phyloP scores from a whole-genome alignment of 1,140 invertebrate species.

The Drosophila guanche region DNA sequence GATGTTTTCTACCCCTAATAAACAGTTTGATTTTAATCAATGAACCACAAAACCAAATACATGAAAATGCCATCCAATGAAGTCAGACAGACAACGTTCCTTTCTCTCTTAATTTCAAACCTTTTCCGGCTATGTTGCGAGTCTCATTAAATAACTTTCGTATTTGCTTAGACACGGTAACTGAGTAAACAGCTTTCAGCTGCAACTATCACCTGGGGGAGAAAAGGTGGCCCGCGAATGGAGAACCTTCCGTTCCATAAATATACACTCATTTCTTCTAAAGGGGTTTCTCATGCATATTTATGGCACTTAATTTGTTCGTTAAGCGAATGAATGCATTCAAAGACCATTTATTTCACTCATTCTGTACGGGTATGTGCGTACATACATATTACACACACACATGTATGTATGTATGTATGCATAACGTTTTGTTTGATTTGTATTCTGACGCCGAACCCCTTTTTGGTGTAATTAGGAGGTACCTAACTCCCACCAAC shows the following conservation, averaged over 20 bases:
- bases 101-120: constrained; percentile 61
- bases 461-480: constrained; percentile 60
- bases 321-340: constrained; percentile 37
- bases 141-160: constrained; percentile 58
- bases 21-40: constrained; percentile 79
- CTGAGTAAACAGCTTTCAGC: constrained; percentile 58
- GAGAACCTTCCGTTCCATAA: constrained; percentile 22
- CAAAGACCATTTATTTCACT: constrained; percentile 43
- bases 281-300: constrained; percentile 70
- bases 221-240: constrained; percentile 22
- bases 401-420: constrained; percentile 14
- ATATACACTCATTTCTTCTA: neutral
- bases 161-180: constrained; percentile 64
- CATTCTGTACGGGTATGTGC: constrained; percentile 2
- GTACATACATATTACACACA: constrained; percentile 1
- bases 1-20: constrained; percentile 37
- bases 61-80: constrained; percentile 60
- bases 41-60: constrained; percentile 74
- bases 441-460: constrained; percentile 22
- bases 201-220: constrained; percentile 41
- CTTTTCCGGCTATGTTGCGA: constrained; percentile 32
- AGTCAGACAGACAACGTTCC: constrained; percentile 39
- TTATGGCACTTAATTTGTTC: constrained; percentile 73
- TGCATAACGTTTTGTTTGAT: constrained; percentile 37
- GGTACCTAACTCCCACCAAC: constrained; percentile 3